Percentiles rank a stretch among this genome's conserved stretches.
These are phyloP conservation scores for Eudyptes chrysolophus DNA, from an alignment of 2,113 vertebrate genomes.

Conservation along the genomic window DNA sequence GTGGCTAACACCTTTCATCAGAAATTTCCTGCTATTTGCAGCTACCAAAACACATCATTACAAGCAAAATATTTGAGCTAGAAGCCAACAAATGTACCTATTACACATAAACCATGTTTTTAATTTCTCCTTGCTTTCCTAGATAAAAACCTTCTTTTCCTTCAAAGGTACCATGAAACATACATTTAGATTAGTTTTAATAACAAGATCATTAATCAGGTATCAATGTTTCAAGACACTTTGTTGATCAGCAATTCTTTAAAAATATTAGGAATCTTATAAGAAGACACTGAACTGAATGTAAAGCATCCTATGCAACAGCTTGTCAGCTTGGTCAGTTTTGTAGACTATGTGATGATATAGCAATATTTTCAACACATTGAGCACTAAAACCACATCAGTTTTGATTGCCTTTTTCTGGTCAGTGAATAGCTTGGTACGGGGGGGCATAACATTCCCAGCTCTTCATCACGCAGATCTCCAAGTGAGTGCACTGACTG, in stretches of 20 bases:
- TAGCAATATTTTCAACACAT: not conserved
- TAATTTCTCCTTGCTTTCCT: not conserved
- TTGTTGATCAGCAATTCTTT: constrained; percentile 9
- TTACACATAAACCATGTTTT: not conserved
- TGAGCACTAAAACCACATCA: not conserved
- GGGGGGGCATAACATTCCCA: not conserved
- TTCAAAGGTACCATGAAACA: constrained; percentile 5
- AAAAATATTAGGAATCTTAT: not conserved
- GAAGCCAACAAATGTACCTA: not conserved
- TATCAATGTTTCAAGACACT: constrained; percentile 5
- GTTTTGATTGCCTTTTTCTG: not conserved
- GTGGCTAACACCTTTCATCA: not conserved
- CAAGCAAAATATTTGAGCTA: constrained; percentile 36
- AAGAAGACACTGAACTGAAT: not conserved
- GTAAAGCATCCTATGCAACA: not conserved
- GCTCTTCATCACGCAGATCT: not conserved
- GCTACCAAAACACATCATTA: constrained; percentile 32
- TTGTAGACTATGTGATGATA: not conserved
- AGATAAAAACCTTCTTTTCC: not conserved
- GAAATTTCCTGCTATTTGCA: constrained; percentile 50
- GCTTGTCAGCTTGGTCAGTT: not conserved
- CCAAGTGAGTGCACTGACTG: not conserved
- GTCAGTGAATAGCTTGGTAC: not conserved
- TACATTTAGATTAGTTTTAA: constrained; percentile 64
- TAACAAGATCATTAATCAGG: constrained; percentile 44